Evolutionary conservation across 2,888 invertebrate genomes (phyloP).

Genomic region (Hydriomena furcata): DNA sequence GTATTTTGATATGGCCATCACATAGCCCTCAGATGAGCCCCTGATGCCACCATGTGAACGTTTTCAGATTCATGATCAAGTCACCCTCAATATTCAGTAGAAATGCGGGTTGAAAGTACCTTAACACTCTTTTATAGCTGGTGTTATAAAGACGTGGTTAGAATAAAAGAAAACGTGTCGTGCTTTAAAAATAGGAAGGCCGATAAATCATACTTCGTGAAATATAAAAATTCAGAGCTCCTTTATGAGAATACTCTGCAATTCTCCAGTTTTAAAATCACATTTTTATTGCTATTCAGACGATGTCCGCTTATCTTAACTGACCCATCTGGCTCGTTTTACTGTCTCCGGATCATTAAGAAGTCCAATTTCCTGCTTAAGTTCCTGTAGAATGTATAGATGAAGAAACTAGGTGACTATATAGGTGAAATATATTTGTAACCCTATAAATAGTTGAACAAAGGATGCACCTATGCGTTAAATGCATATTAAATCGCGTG

Average conservation of each 20-base stretch:
- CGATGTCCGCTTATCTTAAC: slow-evolving; percentile 26
- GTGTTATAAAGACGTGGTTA: slow-evolving; percentile 27
- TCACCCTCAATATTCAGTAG: slow-evolving; percentile 34
- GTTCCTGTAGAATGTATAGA: background rate
- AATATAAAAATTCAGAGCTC: slow-evolving; percentile 8
- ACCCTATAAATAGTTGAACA: slow-evolving; percentile 45
- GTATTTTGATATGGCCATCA: background rate
- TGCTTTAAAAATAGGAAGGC: slow-evolving; percentile 5
- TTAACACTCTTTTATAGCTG: slow-evolving; percentile 28
- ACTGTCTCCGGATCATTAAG: slow-evolving; percentile 22
- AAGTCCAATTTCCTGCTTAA: slow-evolving; percentile 8
- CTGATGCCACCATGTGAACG: background rate
- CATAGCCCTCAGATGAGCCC: background rate
- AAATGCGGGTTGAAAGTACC: slow-evolving; percentile 20
- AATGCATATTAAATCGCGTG: slow-evolving; percentile 58
- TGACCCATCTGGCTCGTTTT: slow-evolving; percentile 33
- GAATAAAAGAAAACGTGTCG: slow-evolving; percentile 12
- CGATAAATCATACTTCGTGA: slow-evolving; percentile 13
- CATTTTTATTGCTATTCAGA: slow-evolving; percentile 23
- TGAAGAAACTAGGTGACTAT: background rate
- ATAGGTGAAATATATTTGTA: slow-evolving; percentile 15
- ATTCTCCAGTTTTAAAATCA: slow-evolving; percentile 10
- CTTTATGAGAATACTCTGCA: background rate
- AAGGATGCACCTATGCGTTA: slow-evolving; percentile 63
- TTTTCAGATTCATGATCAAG: slow-evolving; percentile 33